Evolutionary conservation across 2,113 vertebrate species (phyloP).

Genomic region (Ahaetulla prasina): DNA sequence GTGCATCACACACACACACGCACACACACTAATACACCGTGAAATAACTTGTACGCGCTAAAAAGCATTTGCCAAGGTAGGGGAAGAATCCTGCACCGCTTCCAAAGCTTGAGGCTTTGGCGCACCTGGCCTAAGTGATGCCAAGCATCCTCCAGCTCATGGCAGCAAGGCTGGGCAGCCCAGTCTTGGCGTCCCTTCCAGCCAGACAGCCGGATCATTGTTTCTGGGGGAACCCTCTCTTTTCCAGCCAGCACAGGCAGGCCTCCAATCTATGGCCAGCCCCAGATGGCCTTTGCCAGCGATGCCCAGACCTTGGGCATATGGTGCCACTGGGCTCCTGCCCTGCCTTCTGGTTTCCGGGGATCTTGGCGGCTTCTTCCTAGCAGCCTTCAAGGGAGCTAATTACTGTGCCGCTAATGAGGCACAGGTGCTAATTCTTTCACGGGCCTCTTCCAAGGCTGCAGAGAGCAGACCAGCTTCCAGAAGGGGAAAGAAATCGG

Average conservation of each 20-base stretch:
- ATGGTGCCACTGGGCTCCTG: not conserved
- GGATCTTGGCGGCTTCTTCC: not conserved
- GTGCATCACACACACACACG: not conserved
- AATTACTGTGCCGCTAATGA: conserved; percentile 55
- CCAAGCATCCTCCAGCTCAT: not conserved
- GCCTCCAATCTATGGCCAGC: not conserved
- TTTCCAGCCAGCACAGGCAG: not conserved
- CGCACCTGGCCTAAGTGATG: not conserved
- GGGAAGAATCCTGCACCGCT: not conserved
- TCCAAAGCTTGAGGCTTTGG: not conserved
- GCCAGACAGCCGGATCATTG: not conserved
- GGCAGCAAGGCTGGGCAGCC: not conserved
- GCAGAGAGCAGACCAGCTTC: not conserved
- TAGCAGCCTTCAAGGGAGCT: conserved; percentile 25
- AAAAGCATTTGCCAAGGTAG: not conserved
- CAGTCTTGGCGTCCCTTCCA: not conserved
- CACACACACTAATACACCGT: not conserved
- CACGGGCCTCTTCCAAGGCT: conserved; percentile 30
- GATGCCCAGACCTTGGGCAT: not conserved
- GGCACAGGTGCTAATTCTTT: conserved; percentile 54
- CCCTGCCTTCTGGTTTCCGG: rapidly evolving
- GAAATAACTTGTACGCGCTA: not conserved
- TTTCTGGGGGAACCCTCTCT: not conserved
- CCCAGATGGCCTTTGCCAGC: not conserved
- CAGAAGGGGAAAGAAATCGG: not conserved